Percentiles rank a stretch among this genome's conserved stretches.
phyloP scores from a whole-genome alignment of 2,797 vertebrate genomes.

The Graptemys geographica region DNA sequence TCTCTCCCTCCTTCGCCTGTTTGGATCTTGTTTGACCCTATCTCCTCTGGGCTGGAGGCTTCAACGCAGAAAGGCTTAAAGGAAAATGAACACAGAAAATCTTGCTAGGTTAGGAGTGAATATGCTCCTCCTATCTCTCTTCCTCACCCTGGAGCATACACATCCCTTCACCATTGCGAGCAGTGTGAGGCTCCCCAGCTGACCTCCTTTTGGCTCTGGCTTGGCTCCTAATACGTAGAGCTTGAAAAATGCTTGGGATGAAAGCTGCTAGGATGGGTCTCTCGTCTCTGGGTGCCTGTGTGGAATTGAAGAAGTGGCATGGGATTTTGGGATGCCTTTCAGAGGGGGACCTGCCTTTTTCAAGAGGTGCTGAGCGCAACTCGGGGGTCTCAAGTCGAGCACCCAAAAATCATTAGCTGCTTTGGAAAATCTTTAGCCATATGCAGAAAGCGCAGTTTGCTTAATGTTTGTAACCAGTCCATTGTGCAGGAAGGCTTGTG shows the following conservation, averaged over 20 bases:
- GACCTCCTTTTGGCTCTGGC: neutral
- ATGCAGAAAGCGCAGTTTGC: neutral
- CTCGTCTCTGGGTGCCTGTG: neutral
- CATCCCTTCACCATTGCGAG: neutral
- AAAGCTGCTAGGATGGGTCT: neutral
- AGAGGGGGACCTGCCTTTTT: neutral
- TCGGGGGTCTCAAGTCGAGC: neutral
- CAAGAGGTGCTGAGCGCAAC: neutral
- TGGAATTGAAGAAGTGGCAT: neutral
- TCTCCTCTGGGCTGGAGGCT: neutral
- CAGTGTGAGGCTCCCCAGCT: too few species aligned
- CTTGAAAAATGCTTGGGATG: neutral
- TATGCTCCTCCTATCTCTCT: neutral
- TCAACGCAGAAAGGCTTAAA: neutral
- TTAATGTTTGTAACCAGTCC: neutral
- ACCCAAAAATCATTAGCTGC: neutral
- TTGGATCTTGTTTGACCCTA: accelerated
- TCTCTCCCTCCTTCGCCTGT: accelerated
- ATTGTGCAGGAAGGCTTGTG: neutral
- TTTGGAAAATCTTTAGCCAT: neutral
- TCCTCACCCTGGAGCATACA: accelerated
- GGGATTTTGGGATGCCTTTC: neutral
- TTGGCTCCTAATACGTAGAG: neutral
- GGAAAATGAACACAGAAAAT: accelerated
- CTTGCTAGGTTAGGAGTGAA: neutral